A percentile compares a stretch with the other conserved stretches of the same genome.
These are phyloP conservation scores for Anoncus sp. DNA, from an alignment of 2,888 invertebrate species.

Conservation along the genomic window DNA sequence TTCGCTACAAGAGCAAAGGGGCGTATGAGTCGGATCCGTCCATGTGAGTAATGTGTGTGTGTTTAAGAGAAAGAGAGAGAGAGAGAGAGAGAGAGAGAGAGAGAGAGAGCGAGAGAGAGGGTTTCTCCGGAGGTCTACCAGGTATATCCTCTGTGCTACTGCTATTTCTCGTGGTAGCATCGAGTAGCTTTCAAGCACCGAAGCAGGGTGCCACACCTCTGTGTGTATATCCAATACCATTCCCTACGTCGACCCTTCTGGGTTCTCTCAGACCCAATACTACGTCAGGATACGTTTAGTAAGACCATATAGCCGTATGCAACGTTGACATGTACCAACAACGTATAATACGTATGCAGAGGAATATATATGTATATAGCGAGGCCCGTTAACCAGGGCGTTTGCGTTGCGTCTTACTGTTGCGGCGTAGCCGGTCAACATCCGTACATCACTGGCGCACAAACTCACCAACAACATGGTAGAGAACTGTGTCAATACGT, in stretches of 20 bases:
- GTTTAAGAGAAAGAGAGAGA: slow-evolving; percentile 17
- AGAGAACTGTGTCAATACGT: slow-evolving; percentile 63
- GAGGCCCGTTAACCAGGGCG: slow-evolving; percentile 62
- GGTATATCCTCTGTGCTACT: slow-evolving; percentile 31
- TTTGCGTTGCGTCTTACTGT: slow-evolving; percentile 74
- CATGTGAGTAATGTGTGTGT: no score
- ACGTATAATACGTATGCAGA: slow-evolving; percentile 29
- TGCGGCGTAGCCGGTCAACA: slow-evolving; percentile 55
- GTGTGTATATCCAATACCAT: slow-evolving; percentile 24
- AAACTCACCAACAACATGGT: slow-evolving; percentile 56
- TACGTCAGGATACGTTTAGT: slow-evolving; percentile 35
- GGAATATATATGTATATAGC: slow-evolving; percentile 5
- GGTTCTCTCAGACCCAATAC: slow-evolving; percentile 37
- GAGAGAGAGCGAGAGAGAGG: slow-evolving; percentile 1
- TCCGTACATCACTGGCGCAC: slow-evolving; percentile 61
- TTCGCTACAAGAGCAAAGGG: slow-evolving; percentile 72
- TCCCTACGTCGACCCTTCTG: slow-evolving; percentile 24
- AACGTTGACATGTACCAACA: slow-evolving; percentile 40
- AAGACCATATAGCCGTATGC: slow-evolving; percentile 28
- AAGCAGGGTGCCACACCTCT: slow-evolving; percentile 17
- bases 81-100: slow-evolving; percentile 16
- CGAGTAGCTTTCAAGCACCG: slow-evolving; percentile 54
- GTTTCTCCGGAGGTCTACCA: slow-evolving; percentile 33
- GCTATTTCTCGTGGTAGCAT: slow-evolving; percentile 34
- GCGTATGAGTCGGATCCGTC: slow-evolving; percentile 48